phyloP scores from a whole-genome alignment of 2,113 vertebrate species.

The Stigmatopora nigra region DNA sequence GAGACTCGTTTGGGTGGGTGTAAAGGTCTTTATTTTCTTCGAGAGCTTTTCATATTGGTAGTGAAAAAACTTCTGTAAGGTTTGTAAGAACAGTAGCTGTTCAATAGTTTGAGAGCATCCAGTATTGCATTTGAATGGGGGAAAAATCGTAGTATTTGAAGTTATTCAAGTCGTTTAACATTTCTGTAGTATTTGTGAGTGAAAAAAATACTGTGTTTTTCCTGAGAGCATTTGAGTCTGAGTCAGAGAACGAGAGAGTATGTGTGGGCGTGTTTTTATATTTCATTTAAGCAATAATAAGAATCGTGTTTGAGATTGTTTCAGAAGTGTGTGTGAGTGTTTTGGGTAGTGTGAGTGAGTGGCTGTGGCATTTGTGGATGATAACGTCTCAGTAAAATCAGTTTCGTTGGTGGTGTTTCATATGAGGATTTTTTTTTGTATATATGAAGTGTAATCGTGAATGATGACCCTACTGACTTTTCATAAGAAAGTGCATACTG shows the following conservation, averaged over 20 bases:
- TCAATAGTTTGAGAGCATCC: background rate
- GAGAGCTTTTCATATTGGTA: background rate
- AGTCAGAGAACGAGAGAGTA: too few species aligned
- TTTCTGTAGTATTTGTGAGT: too few species aligned
- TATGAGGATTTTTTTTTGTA: background rate
- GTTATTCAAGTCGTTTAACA: too few species aligned
- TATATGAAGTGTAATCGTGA: background rate
- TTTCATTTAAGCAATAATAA: too few species aligned
- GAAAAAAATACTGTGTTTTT: too few species aligned
- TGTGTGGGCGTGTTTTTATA: too few species aligned
- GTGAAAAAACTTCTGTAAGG: background rate
- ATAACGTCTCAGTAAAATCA: slow-evolving; percentile 50
- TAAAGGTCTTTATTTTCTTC: too few species aligned
- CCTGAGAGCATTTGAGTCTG: too few species aligned
- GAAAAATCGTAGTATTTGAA: too few species aligned
- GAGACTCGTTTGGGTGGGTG: too few species aligned
- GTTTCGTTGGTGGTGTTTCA: background rate
- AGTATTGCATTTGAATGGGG: too few species aligned
- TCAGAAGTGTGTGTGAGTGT: background rate
- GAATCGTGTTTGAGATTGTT: background rate
- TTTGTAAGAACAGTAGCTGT: too few species aligned
- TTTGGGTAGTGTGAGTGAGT: background rate
- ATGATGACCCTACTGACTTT: background rate
- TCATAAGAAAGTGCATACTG: slow-evolving; percentile 48
- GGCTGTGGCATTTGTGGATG: background rate